A percentile compares a stretch with the other conserved stretches of the same genome.
phyloP scores from a whole-genome alignment of 2,797 vertebrate genomes.

The Loris lydekkerianus region DNA sequence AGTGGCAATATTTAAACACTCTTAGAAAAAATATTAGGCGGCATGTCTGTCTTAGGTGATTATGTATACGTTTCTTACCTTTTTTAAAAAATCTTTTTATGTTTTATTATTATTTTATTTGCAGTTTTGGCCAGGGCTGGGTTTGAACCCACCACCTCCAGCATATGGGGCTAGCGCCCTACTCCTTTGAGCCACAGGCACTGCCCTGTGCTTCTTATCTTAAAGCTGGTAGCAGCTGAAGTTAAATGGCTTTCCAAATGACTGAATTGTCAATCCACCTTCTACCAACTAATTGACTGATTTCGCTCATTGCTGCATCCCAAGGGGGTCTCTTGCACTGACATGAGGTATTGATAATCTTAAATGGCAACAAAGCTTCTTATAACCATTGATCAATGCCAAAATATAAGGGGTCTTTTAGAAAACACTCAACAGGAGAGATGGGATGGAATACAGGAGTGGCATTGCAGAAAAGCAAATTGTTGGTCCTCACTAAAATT shows the following conservation, averaged over 20 bases:
- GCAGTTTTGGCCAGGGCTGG: too few species aligned
- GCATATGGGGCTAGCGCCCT: too few species aligned
- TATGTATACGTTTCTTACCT: conserved; percentile 50
- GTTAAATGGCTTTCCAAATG: conserved; percentile 69
- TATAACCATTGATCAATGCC: conserved; percentile 54
- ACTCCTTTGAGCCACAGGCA: too few species aligned
- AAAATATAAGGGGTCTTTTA: conserved; percentile 52
- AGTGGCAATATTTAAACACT: conserved; percentile 62
- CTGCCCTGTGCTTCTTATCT: conserved; percentile 40
- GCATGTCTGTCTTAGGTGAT: conserved; percentile 20
- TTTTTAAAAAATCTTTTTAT: background rate
- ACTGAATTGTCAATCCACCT: conserved; percentile 64
- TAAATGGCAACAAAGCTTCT: conserved; percentile 65
- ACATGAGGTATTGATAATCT: conserved; percentile 11
- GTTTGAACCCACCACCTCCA: too few species aligned
- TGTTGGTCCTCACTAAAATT: background rate
- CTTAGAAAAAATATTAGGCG: conserved; percentile 14
- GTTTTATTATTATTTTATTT: too few species aligned
- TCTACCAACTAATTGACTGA: conserved; percentile 64
- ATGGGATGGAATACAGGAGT: background rate
- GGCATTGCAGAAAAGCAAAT: background rate
- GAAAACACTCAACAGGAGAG: conserved; percentile 1
- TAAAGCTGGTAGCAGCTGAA: conserved; percentile 69
- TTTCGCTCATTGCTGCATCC: conserved; percentile 57
- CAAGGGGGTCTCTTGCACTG: conserved; percentile 18